Base-by-base conservation (phyloP, 2,888 invertebrate species). In the Tetramorium bicarinatum region DNA sequence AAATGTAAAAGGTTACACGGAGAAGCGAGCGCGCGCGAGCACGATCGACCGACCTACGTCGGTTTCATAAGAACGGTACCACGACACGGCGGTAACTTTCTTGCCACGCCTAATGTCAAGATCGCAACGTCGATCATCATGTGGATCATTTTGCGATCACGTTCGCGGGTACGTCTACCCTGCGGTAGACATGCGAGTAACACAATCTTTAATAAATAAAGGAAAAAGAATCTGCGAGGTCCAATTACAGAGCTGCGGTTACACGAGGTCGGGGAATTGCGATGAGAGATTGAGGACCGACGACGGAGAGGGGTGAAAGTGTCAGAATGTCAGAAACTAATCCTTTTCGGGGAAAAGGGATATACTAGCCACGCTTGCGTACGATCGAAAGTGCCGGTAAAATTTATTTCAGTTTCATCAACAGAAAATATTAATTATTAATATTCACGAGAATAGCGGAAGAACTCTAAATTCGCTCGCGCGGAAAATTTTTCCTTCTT, bases 21-120 rank as follows among this genome's bases (percentile, higher is more conserved):
- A 85, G 61, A 47, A 52, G 64, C 69, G 56, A 25, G 69, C 54
- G 49, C 79, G 61, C 64, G 52, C 59, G 71, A 64, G 81, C 86
- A 84, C 83, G 86, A 85, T 82, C 83, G 85, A 85, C 84, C 83
- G 85, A 64, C 61, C 69, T 69, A 66, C 76, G 72, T 86, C 59
- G 80, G 80, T 85, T 87, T 85, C 87, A 83, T 81, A 85, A 87
- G 87, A 84, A 72, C 69, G 75, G 56, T 71, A 49, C 67, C 49
- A 44, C 61, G 25, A 41, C 29, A 34, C 49, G 76, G 49, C 75
- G 77, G 52, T 80, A 79, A 87, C 87, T 85, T 75, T 82, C 81
- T 72, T 85, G 89, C 89, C 89, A 88, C 88, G 88, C 88, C 89
- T 88, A 88, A 88, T 88, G 89, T 88, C 88, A 89, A 89, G 88